Evolutionary conservation across 2,888 invertebrate genomes (phyloP).

Genomic region (Leucophora obtusa): DNA sequence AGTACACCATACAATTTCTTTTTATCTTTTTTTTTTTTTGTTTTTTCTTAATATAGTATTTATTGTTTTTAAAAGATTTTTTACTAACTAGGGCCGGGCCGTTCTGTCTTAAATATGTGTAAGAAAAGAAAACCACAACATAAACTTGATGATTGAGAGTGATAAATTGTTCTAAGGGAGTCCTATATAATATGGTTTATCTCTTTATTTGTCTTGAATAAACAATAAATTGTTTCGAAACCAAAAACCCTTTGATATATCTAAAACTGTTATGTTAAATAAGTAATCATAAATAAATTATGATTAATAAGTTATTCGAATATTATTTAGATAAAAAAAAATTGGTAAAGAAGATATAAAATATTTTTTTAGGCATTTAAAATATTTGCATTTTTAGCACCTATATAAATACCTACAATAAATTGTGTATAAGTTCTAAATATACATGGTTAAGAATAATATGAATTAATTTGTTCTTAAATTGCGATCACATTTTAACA

Average conservation of each 20-base stretch:
- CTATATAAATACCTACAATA: too few species aligned
- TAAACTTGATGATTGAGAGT: constrained; percentile 37
- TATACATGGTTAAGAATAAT: too few species aligned
- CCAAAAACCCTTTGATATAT: background rate
- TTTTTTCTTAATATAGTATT: background rate
- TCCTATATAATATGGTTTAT: constrained; percentile 31
- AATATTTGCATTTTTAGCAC: too few species aligned
- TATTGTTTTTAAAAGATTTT: constrained; percentile 8
- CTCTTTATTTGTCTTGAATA: background rate
- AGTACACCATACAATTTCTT: constrained; percentile 19
- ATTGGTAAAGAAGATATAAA: too few species aligned
- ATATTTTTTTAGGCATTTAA: too few species aligned
- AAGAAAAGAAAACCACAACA: constrained; percentile 5
- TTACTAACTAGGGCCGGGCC: background rate
- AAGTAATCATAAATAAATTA: background rate
- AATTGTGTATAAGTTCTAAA: too few species aligned
- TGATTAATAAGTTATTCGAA: background rate
- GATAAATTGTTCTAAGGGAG: constrained; percentile 41
- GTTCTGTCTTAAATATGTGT: background rate
- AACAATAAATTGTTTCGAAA: background rate
- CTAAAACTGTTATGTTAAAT: background rate
- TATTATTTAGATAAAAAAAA: background rate
- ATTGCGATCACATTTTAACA: too few species aligned
- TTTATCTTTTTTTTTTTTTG: constrained; percentile 22
- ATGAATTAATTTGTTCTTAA: too few species aligned